Evolutionary conservation across 2,113 vertebrate species (phyloP).

Genomic region (Varanus komodoensis): DNA sequence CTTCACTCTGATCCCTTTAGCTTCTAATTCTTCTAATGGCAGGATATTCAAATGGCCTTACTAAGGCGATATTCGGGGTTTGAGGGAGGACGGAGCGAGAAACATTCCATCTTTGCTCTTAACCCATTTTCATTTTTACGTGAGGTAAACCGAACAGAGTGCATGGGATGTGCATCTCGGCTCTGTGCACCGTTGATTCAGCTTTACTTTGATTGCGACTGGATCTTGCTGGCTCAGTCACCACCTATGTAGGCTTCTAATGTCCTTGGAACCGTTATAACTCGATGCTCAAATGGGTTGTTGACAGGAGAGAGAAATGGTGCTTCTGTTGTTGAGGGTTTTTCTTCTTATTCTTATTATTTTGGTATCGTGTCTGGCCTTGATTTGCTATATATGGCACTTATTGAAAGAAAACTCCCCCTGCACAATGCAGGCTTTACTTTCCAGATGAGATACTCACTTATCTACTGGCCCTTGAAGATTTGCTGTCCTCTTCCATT

Average conservation of each 20-base stretch:
- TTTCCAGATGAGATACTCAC: background rate
- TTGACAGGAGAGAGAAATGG: background rate
- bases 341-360: background rate
- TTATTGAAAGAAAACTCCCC: constrained; percentile 12
- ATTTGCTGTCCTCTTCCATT: background rate
- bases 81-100: background rate
- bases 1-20: background rate
- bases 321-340: background rate
- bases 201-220: constrained; percentile 36
- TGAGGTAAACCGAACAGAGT: background rate
- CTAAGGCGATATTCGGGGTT: background rate
- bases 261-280: constrained; percentile 1
- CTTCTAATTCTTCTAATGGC: background rate
- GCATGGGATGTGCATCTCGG: background rate
- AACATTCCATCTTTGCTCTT: background rate
- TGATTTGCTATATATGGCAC: constrained; percentile 4
- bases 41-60: background rate
- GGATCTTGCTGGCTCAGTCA: background rate
- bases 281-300: background rate
- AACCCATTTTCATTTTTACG: constrained; percentile 1
- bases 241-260: background rate
- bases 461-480: background rate
- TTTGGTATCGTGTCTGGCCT: background rate
- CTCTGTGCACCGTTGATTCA: background rate
- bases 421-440: background rate